Evolutionary conservation across 53 echinoderm and acorn worm genomes (phyloP).

Genomic region (Paelopatides confundens): DNA sequence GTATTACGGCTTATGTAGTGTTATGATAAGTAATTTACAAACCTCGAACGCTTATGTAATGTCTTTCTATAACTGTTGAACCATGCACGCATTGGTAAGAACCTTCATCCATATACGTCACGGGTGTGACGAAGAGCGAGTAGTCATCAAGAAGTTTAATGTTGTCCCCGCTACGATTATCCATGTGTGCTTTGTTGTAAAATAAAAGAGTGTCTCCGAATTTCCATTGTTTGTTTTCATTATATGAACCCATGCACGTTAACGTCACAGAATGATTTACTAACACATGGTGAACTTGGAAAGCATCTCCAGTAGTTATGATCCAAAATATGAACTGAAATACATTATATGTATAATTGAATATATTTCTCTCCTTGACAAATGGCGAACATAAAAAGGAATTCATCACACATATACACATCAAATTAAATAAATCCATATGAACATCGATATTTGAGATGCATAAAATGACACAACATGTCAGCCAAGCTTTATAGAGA

Average conservation of each 20-base stretch:
- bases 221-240: background rate
- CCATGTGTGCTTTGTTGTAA: background rate
- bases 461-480: too few species aligned
- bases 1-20: too few species aligned
- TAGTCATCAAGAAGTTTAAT: background rate
- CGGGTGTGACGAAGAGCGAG: background rate
- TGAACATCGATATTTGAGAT: too few species aligned
- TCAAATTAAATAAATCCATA: too few species aligned
- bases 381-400: background rate
- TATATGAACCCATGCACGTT: background rate
- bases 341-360: background rate
- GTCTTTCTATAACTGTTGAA: background rate
- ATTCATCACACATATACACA: background rate
- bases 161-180: background rate
- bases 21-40: too few species aligned
- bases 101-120: background rate
- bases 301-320: background rate
- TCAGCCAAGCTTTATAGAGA: too few species aligned
- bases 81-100: background rate
- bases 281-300: background rate
- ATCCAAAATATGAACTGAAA: background rate
- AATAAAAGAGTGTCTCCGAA: background rate
- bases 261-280: background rate
- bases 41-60: too few species aligned
- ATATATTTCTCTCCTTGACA: background rate